Conservation (phyloP, 2,888 invertebrate genomes). For the Dicranocentrus wangi region DNA sequence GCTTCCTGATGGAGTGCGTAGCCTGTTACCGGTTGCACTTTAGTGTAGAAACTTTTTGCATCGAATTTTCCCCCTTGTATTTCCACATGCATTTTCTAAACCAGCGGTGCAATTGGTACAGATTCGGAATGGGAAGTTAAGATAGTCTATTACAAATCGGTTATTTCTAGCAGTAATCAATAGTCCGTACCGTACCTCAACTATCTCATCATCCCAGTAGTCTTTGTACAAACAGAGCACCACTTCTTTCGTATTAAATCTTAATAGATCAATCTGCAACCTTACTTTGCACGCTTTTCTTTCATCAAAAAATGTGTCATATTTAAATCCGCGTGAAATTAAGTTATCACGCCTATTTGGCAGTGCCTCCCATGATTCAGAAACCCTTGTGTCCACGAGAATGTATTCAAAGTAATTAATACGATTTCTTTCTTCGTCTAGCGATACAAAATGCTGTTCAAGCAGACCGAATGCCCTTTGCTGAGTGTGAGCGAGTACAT, state of each 20-base stretch:
- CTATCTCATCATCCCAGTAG: conserved; percentile 28
- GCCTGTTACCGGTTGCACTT: conserved; percentile 33
- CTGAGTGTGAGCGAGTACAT: no score
- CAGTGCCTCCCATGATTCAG: conserved; percentile 7
- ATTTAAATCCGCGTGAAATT: not conserved
- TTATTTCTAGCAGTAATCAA: not conserved
- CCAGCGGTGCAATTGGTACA: not conserved
- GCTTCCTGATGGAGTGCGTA: conserved; percentile 19
- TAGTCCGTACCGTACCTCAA: conserved; percentile 1
- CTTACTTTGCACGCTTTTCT: not conserved
- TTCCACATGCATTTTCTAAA: conserved; percentile 16
- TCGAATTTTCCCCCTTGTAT: not conserved
- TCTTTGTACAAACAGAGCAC: conserved; percentile 40
- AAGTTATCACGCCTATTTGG: conserved; percentile 9
- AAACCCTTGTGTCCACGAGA: conserved; percentile 10
- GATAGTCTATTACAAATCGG: not conserved
- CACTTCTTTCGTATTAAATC: not conserved
- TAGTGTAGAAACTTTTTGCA: not conserved
- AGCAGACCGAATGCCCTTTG: no score
- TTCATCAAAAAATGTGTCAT: not conserved
- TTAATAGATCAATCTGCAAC: conserved; percentile 6
- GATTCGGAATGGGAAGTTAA: no score
- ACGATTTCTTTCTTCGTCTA: conserved; percentile 42
- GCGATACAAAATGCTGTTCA: conserved; percentile 2
- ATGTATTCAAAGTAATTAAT: conserved; percentile 40